These are phyloP conservation scores for Hypomecis atomaria DNA, from an alignment of 2,888 invertebrate genomes.

Conservation along the genomic window DNA sequence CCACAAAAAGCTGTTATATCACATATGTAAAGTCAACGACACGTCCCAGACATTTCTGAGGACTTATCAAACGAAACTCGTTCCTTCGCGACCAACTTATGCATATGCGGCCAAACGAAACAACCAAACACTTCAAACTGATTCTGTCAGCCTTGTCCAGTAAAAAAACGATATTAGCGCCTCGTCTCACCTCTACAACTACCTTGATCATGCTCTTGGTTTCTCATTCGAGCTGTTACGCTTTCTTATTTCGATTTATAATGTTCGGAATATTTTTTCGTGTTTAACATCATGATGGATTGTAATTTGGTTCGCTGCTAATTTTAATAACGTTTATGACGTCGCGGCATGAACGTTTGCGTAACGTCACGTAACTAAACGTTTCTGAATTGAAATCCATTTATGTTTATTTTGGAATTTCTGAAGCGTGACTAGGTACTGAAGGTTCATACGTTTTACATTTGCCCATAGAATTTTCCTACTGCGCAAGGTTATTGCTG, in stretches of 20 bases:
- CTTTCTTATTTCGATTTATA: conserved; percentile 73
- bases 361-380: conserved; percentile 29
- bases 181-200: background rate
- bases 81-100: conserved; percentile 52
- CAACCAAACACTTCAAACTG: background rate
- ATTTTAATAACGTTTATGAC: conserved; percentile 16
- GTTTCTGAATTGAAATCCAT: conserved; percentile 17
- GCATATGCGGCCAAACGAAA: background rate
- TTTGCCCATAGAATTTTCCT: background rate
- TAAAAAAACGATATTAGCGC: background rate
- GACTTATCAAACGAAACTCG: conserved; percentile 78
- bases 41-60: conserved; percentile 63
- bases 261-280: conserved; percentile 45
- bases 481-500: no score
- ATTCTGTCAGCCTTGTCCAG: background rate
- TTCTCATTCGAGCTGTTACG: conserved; percentile 71
- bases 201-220: conserved; percentile 48
- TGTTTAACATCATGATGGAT: conserved; percentile 24
- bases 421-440: background rate
- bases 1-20: conserved; percentile 29
- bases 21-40: conserved; percentile 61
- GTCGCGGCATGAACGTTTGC: conserved; percentile 22
- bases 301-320: conserved; percentile 26
- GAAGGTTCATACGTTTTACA: background rate
- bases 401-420: background rate